Evolutionary conservation across 2,113 vertebrate genomes (phyloP), one percentile per base, ranked within the genome.

Genomic region (Meleagris gallopavo): DNA sequence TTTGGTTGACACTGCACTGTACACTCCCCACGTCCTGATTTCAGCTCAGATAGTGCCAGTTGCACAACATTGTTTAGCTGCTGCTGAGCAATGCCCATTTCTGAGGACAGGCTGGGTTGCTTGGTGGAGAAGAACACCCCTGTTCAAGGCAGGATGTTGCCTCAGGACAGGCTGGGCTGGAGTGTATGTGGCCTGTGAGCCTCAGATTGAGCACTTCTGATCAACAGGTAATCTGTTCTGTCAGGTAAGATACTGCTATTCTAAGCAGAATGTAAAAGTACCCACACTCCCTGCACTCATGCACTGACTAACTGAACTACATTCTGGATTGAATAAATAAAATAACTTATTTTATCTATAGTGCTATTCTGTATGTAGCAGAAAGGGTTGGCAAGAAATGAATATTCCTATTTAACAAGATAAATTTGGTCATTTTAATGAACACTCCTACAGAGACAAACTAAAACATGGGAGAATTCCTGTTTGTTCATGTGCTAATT

Each of bases 401-500:
- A 94, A 93, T 92, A 46, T 76, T 91, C 40, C 13, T 88, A 57
- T 93, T 95, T 73, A 95, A 88, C 86, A 94, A 94, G 89, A 96
- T 93, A 96, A 96, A 97, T 94, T 70, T 2, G 2, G 54, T 95
- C 57, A 95, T 82, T 97, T 95, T 97, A 97, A 97, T 96, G 90
- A 97, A 92, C 40, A 27, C 41, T 89, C 96, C 80, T 74, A 67
- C 40, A 80, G 57, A 96, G 67, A 95, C 86, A 97, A 94, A 95
- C 50, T 70, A 92, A 95, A 83, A 96, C 72, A 84, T 66, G 71
- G 88, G 48, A 94, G 88, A 92, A 95, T 32, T 95, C 65, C 64
- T 89, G 81, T 96, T 96, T 97, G 83, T 89, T 97, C 96, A 88
- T 97, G 94, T 89, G 85, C 48, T 97, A 96, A 98, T 96, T 96